Evolutionary conservation across 2,888 invertebrate species (phyloP).

Genomic region (Uloborus plumipes): DNA sequence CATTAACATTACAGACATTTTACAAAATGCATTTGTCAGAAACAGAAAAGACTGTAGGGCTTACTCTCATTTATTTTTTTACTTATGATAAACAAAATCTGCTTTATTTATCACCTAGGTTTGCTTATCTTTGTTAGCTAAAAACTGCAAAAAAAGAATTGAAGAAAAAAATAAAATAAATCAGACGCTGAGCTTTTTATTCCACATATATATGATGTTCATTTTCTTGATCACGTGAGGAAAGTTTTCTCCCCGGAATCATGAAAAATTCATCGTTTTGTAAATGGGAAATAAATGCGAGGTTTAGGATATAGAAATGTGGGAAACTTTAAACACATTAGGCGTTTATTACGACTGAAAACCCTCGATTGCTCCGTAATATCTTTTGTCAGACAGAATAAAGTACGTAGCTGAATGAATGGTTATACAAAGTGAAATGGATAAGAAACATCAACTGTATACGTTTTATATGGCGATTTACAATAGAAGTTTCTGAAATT

Average conservation of each 20-base stretch:
- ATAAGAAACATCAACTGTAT: no score
- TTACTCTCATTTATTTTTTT: no score
- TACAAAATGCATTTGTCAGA: no score
- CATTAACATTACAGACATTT: no score
- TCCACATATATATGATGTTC: no score
- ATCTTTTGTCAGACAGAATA: not conserved
- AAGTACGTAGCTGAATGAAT: constrained; percentile 12
- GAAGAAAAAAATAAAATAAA: not conserved
- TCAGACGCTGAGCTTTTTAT: not conserved
- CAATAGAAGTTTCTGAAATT: no score
- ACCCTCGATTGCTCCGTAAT: not conserved
- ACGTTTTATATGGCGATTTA: no score
- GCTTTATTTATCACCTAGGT: not conserved
- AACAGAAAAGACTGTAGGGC: no score
- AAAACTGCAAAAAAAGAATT: not conserved
- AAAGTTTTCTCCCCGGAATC: not conserved
- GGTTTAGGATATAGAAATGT: constrained; percentile 22
- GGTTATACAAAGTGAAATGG: not conserved
- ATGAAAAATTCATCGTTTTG: constrained; percentile 58
- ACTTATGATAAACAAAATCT: no score
- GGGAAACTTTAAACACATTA: constrained; percentile 29
- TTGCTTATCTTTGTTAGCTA: not conserved
- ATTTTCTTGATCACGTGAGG: no score
- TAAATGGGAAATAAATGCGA: constrained; percentile 51
- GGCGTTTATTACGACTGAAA: constrained; percentile 17